Base-by-base conservation (phyloP, 2,113 vertebrate species). In the Micromys minutus region DNA sequence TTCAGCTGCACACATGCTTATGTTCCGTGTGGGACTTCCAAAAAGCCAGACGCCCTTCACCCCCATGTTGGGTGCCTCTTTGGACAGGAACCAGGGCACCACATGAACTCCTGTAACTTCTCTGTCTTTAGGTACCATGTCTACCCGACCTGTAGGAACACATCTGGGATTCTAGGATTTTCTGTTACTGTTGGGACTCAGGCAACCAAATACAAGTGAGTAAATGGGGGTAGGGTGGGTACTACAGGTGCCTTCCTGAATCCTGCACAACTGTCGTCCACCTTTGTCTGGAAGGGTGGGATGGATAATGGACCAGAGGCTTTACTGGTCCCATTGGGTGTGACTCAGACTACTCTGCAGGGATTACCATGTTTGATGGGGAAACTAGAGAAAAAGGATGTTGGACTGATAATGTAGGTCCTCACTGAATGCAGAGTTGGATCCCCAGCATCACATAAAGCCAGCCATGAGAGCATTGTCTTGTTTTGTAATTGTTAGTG, bases 151-250 rank as follows among this genome's bases (percentile, higher is more conserved):
- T 99, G 99, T 98, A 99, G 99, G 96, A 99, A 99, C 96, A 99
- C 99, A 50, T 99, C 99, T 24, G 99, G 99, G 24, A 99, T 99
- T 90, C 98, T 99, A 95, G 99, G 99, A 50, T 99, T 99, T 98
- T 99, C 99, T 0, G 98, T 99, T 97, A 99, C 99, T 0, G 99
- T 99, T 87, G 99, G 99, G 97, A 99, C 99, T 15, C 99, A 99
- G 97, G 99, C 99, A 97, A 99, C 99, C 55, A 99, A 99, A 97
- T 99, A 99, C 98, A 99, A 99, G 99, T 97, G 69, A 88, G 12
- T 52, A 31, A 50, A 29, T 71, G 72, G 50, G 47, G 81, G 19
- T 80, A 19, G 71, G 39, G 34, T 10, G 21, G 91, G 8, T 10
- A 13, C 22, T 65, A 5, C 1, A 50, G 67, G 61, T 91, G 22